Base-by-base conservation (phyloP, 2,888 invertebrate species). In the Empis livida region DNA sequence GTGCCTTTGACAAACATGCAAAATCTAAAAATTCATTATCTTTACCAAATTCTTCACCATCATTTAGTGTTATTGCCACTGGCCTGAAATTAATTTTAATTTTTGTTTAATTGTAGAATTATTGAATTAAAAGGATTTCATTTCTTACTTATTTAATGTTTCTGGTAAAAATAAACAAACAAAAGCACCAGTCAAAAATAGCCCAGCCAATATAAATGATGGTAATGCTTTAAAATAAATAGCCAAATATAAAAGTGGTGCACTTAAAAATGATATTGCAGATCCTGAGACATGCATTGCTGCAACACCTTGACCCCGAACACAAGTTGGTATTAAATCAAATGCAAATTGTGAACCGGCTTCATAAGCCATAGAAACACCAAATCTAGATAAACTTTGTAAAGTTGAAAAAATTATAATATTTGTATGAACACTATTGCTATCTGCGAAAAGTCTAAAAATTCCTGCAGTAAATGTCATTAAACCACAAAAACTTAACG, bases 291-390 rank as follows among this genome's bases (percentile, higher is more conserved):
- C 72, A 55, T 76, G 74, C 2, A 74, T 67, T 11, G 71, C 67
- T 1, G 73, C 71, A 11, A 76, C 72, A n/a, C 74, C 76, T 58
- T 75, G 74, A 2, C 74, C 77, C 48, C 76, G 59, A 3, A 76
- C 71, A 43, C 71, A 72, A 3, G 75, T 75, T n/a, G 77, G 76
- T 38, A 75, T 71, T 31, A 77, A 57, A 58, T 77, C 76, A 2
- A 75, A 73, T 5, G 74, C 74, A 56, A 76, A 76, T 59, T 76
- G 77, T 37, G 73, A 70, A 10, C 73, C 73, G 5, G 75, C 74
- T 59, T 75, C 75, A 58, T 74, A 76, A 2, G 75, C 73, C 5
- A 74, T 67, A 43, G 72, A 73, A 27, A 76, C 71, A 16, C 70
- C 69, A 27, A 76, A 64, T 41, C 76, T 61, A 9, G 73, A 71